phyloP scores from a whole-genome alignment of 1,140 invertebrate genomes.

The Nylanderia fulva region DNA sequence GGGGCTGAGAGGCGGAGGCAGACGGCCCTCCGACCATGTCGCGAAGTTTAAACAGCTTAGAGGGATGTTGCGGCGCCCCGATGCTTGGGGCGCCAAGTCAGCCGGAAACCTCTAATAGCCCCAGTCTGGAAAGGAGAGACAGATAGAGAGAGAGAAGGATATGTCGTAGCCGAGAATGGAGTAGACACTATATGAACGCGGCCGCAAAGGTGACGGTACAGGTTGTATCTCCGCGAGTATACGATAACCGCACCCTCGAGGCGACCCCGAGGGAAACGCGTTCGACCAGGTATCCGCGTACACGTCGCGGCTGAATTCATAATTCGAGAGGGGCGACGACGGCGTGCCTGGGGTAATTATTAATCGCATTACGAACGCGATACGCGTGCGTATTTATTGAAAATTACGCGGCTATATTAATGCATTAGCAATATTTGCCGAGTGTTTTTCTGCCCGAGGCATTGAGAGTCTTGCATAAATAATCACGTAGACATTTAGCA shows the following conservation, averaged over 20 bases:
- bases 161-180: conserved; percentile 31
- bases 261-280: conserved; percentile 65
- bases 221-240: conserved; percentile 73
- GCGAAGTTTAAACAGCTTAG: conserved; percentile 82
- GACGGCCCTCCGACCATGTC: conserved; percentile 71
- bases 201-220: conserved; percentile 70
- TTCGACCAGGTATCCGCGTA: conserved; percentile 70
- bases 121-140: conserved; percentile 62
- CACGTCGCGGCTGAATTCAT: conserved; percentile 72
- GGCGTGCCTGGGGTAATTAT: conserved; percentile 44
- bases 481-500: no score
- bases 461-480: background rate
- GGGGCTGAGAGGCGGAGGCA: conserved; percentile 16
- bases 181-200: conserved; percentile 46
- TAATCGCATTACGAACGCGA: conserved; percentile 26
- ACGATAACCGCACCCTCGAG: conserved; percentile 76
- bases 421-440: background rate
- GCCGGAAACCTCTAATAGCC: conserved; percentile 84
- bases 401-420: conserved; percentile 43
- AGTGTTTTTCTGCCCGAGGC: conserved; percentile 1
- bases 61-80: conserved; percentile 79
- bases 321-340: conserved; percentile 49
- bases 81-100: conserved; percentile 80
- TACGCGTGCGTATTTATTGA: background rate
- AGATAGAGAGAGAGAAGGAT: background rate